Evolutionary conservation across 2,113 vertebrate species (phyloP).

Genomic region (Morone chrysops): DNA sequence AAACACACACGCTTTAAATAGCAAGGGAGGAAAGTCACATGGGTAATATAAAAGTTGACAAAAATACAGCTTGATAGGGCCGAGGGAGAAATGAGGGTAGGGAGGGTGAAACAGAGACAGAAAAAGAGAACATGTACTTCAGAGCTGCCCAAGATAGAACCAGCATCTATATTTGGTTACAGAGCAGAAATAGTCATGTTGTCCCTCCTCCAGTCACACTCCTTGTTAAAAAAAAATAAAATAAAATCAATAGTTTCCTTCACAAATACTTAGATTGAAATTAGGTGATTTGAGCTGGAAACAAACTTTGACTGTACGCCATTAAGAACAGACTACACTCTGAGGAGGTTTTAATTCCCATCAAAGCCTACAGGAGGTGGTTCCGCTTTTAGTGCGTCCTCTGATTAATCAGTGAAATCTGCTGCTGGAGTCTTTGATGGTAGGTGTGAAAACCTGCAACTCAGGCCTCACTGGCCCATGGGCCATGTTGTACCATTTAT

Average conservation of each 20-base stretch:
- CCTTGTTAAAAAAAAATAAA: neutral
- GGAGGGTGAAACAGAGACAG: constrained; percentile 10
- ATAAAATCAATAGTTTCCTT: constrained; percentile 48
- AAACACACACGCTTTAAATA: constrained; percentile 74
- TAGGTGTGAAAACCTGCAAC: neutral
- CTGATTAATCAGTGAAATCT: constrained; percentile 12
- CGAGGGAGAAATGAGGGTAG: neutral
- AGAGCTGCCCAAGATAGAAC: constrained; percentile 74
- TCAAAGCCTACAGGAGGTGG: constrained; percentile 2
- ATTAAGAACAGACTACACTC: constrained; percentile 19
- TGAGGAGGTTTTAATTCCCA: neutral
- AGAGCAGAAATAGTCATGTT: constrained; percentile 61
- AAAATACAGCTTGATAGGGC: constrained; percentile 62
- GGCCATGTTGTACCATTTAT: neutral
- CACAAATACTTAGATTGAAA: constrained; percentile 21
- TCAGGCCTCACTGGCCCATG: neutral
- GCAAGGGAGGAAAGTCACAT: constrained; percentile 73
- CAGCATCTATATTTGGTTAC: constrained; percentile 72
- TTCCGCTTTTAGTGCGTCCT: constrained; percentile 11
- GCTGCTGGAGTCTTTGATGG: constrained; percentile 16
- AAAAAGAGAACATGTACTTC: constrained; percentile 65
- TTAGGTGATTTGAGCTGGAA: constrained; percentile 34
- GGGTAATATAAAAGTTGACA: constrained; percentile 71
- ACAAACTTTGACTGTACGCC: neutral
- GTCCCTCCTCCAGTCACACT: constrained; percentile 23